Base-by-base conservation (phyloP, 2,888 invertebrate species). In the Phoenoteleia sp. region DNA sequence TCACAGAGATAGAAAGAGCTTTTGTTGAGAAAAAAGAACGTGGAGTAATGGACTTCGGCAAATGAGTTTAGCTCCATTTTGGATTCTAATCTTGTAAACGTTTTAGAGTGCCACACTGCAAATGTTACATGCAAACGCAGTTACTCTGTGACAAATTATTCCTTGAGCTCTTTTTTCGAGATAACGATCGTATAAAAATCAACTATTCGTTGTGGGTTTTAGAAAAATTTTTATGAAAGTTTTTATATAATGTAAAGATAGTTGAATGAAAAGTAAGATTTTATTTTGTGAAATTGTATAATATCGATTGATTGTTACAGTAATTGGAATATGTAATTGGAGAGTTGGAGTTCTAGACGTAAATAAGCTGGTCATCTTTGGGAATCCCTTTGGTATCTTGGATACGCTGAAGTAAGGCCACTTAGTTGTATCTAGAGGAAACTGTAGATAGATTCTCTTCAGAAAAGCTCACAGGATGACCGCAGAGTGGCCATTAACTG, bases 81-180 rank as follows among this genome's bases (percentile, higher is more conserved):
- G 60, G 29, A 77, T 83, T 60, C 77, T 72, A 83, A 83, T 83
- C 83, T 83, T 60, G 83, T 77, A 83, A 83, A 79, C 83, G 58
- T 58, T 77, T 69, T 76, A 54, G 21, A 36, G 54, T 42, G 17
- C 33, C 23, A 17, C 45, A 27, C 25, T 67, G 36, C 49, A 23
- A 81, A 17, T 29, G 60, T 75, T 60, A 69, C 36, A 67, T 42
- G 49, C 36, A 58, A 80, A 80, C 36, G 13, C 27, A 33, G 29
- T 80, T 80, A 72, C 19, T 19, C 47, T 56, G 23, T 39, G 52
- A 77, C 47, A 58, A 56, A 74, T 62, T 74, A 62, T 49, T 74
- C 27, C 72, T 72, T 72, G 69, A 36, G 23, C 23, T 69, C 15
- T 39, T 21, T 42, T 74, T 74, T 52, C 47, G 1, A 47, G 72